Evolutionary conservation across 2,888 invertebrate species (phyloP).

Genomic region (Drosophila putrida): DNA sequence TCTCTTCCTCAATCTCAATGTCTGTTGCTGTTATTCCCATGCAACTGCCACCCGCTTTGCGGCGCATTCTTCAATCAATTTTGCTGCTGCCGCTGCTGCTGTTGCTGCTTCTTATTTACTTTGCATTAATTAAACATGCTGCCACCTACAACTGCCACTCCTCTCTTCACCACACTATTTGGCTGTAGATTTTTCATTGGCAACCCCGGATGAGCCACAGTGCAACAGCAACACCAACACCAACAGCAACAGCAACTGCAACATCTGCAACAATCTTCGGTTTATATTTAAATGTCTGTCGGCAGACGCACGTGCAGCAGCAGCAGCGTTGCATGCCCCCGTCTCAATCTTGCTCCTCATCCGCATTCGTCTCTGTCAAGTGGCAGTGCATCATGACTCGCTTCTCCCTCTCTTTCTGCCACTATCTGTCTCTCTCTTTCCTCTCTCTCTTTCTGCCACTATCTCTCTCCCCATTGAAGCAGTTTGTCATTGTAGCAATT

Average conservation of each 20-base stretch:
- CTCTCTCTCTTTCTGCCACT: background rate
- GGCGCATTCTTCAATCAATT: constrained; percentile 79
- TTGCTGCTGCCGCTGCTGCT: constrained; percentile 44
- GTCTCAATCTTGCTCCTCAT: constrained; percentile 24
- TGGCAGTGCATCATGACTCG: constrained; percentile 59
- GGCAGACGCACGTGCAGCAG: constrained; percentile 76
- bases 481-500: constrained; percentile 81
- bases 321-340: constrained; percentile 6
- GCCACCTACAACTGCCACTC: constrained; percentile 61
- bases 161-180: background rate
- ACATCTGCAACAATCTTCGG: constrained; percentile 78
- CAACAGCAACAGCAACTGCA: constrained; percentile 59
- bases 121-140: constrained; percentile 81
- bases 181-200: constrained; percentile 67
- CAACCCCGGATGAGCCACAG: constrained; percentile 36
- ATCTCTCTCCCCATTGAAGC: constrained; percentile 7
- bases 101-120: constrained; percentile 75
- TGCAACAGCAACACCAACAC: constrained; percentile 31
- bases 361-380: constrained; percentile 79
- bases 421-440: background rate
- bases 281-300: constrained; percentile 80
- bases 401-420: background rate
- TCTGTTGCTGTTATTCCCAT: constrained; percentile 8
- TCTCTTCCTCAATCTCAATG: background rate
- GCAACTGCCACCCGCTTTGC: constrained; percentile 62